phyloP scores from a whole-genome alignment of 2,888 invertebrate genomes.

The Drosophila cognata region DNA sequence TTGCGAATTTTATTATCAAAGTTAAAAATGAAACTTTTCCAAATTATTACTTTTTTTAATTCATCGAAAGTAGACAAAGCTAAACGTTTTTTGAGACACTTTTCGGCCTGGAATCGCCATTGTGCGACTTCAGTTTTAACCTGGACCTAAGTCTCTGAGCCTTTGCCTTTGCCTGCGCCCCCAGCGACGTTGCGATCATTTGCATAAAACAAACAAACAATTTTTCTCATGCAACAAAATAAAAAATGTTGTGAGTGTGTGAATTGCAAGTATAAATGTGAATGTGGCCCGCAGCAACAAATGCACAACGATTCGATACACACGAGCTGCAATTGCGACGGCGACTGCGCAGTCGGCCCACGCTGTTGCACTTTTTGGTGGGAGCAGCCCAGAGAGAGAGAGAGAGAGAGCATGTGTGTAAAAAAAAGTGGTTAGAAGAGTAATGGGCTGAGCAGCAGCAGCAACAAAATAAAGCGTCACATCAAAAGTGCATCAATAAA shows the following conservation, averaged over 20 bases:
- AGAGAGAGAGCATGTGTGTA: constrained; percentile 7
- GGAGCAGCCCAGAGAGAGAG: background rate
- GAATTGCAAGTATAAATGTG: constrained; percentile 46
- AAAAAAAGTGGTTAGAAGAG: constrained; percentile 3
- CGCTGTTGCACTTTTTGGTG: constrained; percentile 23
- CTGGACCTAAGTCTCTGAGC: constrained; percentile 14
- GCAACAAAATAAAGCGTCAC: constrained; percentile 64
- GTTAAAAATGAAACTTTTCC: background rate
- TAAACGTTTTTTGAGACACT: background rate
- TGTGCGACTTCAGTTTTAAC: constrained; percentile 3
- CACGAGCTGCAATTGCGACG: constrained; percentile 35
- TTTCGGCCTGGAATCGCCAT: background rate
- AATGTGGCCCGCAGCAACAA: constrained; percentile 69
- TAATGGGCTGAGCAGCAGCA: constrained; percentile 28
- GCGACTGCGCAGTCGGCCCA: constrained; percentile 46
- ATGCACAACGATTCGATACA: constrained; percentile 68
- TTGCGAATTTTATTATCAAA: background rate
- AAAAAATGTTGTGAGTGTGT: constrained; percentile 25
- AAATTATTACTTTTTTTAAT: too few relatives aligned
- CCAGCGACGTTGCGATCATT: constrained; percentile 65
- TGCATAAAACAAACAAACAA: constrained; percentile 79
- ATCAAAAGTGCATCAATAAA: constrained; percentile 78
- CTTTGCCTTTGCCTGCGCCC: constrained; percentile 23
- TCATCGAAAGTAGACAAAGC: too few relatives aligned
- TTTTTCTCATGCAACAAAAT: constrained; percentile 39